Base-by-base conservation (phyloP, 2,797 vertebrate species). In the Spinus pinus region DNA sequence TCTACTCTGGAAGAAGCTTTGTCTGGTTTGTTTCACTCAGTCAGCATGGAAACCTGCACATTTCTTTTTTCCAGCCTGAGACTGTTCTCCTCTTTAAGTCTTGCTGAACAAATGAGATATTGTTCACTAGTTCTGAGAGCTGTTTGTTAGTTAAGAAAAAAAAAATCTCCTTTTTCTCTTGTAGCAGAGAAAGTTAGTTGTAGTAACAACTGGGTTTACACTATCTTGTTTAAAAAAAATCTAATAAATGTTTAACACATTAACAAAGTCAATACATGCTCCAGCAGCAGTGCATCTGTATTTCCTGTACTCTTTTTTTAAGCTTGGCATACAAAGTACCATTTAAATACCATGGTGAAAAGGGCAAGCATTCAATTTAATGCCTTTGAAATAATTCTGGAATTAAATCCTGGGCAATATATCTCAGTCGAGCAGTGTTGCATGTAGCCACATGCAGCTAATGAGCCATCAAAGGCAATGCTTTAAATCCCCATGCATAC, bases 331-430 rank as follows among this genome's bases (percentile, higher is more conserved):
- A 78, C 62, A 56, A 64, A 94, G 54, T 78, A 81, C 82, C 93
- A 64, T 90, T 95, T 97, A 97, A 95, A 96, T 81, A 93, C 70
- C 53, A 49, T 89, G 61, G 70, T 88, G 82, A 93, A 93, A 97
- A 95, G 88, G 88, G 81, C 72, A 94, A 67, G 57, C 92, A 77
- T 88, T 95, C 64, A 1, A 82, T 87, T 93, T 84, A 96, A 93
- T 92, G 80, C 83, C 93, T 97, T 93, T 96, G 89, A 95, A 97
- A 96, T 93, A 92, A 94, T 94, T 94, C 90, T 96, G 75, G 93
- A 95, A 88, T 96, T 94, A 95, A 95, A 93, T 90, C 70, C 83
- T 64, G n/a, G 60, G 89, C 81, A 92, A 82, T 90, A 71, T 69
- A 86, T 93, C 78, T 95, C 86, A 95, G 91, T 94, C 56, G 39